Conservation (phyloP, 2,797 vertebrate species). For the Gallinago solitaria region DNA sequence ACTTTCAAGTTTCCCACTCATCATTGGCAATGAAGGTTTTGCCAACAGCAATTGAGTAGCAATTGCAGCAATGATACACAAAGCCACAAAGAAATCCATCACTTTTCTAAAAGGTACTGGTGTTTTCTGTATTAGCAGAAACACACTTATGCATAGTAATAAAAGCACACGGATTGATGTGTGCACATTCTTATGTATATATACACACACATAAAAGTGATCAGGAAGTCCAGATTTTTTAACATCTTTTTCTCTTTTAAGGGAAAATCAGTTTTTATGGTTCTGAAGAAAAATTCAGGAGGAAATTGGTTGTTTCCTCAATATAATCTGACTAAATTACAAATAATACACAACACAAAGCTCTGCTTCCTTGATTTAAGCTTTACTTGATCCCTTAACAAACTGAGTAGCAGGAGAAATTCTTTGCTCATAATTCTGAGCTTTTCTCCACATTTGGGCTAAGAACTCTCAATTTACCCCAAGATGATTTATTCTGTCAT, state of each 20-base stretch:
- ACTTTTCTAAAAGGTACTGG: background rate
- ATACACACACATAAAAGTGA: background rate
- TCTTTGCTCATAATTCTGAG: background rate
- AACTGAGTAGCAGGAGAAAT: background rate
- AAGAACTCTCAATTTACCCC: background rate
- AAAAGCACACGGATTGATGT: background rate
- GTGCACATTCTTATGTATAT: background rate
- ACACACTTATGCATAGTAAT: background rate
- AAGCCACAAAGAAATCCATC: background rate
- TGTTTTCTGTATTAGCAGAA: background rate
- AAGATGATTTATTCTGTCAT: rapidly evolving
- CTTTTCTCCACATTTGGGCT: background rate
- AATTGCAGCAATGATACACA: background rate
- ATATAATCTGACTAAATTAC: background rate
- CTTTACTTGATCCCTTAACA: background rate
- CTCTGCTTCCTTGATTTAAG: background rate
- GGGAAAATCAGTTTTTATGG: background rate
- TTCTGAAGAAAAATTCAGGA: background rate
- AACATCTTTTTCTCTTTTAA: background rate
- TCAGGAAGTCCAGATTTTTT: background rate
- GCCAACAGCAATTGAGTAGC: background rate
- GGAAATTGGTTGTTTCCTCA: background rate
- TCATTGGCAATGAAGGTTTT: background rate
- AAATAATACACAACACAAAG: background rate
- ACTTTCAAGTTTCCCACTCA: background rate